These are phyloP conservation scores for Lamellibrachia columna DNA, from an alignment of 2,888 invertebrate genomes.

Conservation along the genomic window DNA sequence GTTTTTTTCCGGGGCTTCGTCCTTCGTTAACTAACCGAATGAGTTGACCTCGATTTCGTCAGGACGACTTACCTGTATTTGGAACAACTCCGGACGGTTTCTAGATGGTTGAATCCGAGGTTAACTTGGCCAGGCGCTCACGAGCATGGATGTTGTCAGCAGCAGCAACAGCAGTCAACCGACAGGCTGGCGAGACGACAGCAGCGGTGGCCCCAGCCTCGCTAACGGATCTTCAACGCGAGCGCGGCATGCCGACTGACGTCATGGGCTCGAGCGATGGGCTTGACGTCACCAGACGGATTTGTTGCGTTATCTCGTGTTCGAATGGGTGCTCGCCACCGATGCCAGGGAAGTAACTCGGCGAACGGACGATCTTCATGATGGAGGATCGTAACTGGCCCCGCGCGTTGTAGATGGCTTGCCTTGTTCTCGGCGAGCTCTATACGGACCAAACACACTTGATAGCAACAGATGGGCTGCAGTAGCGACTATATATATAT, in stretches of 20 bases:
- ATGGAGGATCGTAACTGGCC: neutral
- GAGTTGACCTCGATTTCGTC: too few relatives aligned
- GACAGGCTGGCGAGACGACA: neutral
- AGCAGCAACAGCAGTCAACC: neutral
- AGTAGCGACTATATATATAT: neutral
- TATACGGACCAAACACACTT: neutral
- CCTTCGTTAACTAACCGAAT: too few relatives aligned
- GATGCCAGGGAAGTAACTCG: neutral
- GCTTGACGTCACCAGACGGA: neutral
- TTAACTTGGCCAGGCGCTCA: too few relatives aligned
- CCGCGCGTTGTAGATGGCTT: neutral
- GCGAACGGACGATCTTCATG: neutral
- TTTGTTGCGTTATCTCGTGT: neutral
- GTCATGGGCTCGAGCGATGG: neutral
- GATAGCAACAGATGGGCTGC: neutral
- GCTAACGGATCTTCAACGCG: constrained; percentile 10
- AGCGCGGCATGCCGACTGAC: neutral
- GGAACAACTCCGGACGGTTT: too few relatives aligned
- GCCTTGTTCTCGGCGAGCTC: neutral
- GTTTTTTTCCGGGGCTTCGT: too few relatives aligned
- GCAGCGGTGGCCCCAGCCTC: neutral
- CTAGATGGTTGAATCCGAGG: too few relatives aligned
- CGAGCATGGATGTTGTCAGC: neutral
- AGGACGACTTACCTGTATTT: too few relatives aligned
- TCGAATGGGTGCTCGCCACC: neutral